Percentiles rank a stretch among this genome's conserved stretches.
These are phyloP conservation scores for Dreissena rostriformis DNA, from an alignment of 1,140 invertebrate genomes.

Conservation along the genomic window DNA sequence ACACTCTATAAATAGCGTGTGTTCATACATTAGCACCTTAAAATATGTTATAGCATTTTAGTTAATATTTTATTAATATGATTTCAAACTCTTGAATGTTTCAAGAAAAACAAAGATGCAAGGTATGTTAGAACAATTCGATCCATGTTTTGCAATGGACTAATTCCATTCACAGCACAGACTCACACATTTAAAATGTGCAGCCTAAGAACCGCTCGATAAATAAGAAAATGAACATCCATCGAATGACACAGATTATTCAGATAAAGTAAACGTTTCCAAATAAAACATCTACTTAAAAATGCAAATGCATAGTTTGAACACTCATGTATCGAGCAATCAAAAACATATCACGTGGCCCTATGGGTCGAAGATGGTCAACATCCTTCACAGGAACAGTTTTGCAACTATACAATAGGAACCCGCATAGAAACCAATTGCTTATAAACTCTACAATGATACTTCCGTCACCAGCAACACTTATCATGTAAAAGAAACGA, in stretches of 20 bases:
- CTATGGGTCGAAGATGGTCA: too few relatives aligned
- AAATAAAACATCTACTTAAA: background rate
- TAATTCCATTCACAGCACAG: background rate
- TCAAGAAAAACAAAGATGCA: background rate
- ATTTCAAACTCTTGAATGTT: constrained; percentile 24
- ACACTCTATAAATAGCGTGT: background rate
- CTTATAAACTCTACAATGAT: too few relatives aligned
- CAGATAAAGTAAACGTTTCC: background rate
- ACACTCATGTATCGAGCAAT: background rate
- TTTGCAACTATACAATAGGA: constrained; percentile 17
- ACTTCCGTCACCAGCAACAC: too few relatives aligned
- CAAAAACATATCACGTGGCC: constrained; percentile 14
- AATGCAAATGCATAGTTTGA: background rate
- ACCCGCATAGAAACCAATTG: background rate
- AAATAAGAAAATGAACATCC: background rate
- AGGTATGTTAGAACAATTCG: background rate
- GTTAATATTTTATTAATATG: background rate
- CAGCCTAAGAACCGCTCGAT: constrained; percentile 11
- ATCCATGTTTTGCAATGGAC: constrained; percentile 9
- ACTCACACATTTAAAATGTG: background rate
- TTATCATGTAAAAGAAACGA: too few relatives aligned
- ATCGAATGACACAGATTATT: background rate
- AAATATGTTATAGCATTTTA: constrained; percentile 4
- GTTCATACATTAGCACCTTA: background rate
- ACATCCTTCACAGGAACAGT: background rate